Evolutionary conservation across 2,888 invertebrate species (phyloP).

Genomic region (Pachymerium ferrugineum): DNA sequence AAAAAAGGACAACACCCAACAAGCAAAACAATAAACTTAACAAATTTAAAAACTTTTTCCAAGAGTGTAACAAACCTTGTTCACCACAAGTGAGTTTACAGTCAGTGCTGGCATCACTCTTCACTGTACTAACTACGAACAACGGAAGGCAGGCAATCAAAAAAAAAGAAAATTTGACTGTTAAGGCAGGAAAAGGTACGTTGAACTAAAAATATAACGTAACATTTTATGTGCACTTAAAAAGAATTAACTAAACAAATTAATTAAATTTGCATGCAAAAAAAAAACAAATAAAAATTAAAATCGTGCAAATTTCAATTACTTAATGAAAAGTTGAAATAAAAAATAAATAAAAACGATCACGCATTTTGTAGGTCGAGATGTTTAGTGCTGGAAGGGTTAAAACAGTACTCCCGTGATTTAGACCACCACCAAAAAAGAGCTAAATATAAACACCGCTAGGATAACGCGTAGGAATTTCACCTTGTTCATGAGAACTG

Average conservation of each 20-base stretch:
- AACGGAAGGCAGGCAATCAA: constrained; percentile 4
- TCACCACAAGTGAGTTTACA: background rate
- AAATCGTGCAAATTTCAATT: background rate
- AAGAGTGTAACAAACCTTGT: background rate
- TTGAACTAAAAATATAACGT: background rate
- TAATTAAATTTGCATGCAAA: background rate
- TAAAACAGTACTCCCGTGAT: background rate
- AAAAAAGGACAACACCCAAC: background rate
- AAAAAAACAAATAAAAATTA: background rate
- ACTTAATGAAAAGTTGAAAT: background rate
- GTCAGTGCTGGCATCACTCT: constrained; percentile 5
- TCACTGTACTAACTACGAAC: constrained; percentile 9
- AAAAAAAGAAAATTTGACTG: background rate
- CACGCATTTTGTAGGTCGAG: background rate
- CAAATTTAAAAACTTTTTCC: background rate
- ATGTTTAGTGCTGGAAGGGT: background rate
- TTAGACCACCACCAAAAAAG: background rate
- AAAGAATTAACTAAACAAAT: too few species aligned
- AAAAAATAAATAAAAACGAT: background rate
- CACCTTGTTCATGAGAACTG: constrained; percentile 40
- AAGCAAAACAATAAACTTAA: background rate
- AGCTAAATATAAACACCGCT: background rate
- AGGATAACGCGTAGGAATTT: constrained; percentile 29
- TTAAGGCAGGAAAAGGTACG: background rate
- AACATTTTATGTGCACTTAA: background rate